Evolutionary conservation across 2,888 invertebrate genomes (phyloP).

Genomic region (Hirtodrosophila histrioides): DNA sequence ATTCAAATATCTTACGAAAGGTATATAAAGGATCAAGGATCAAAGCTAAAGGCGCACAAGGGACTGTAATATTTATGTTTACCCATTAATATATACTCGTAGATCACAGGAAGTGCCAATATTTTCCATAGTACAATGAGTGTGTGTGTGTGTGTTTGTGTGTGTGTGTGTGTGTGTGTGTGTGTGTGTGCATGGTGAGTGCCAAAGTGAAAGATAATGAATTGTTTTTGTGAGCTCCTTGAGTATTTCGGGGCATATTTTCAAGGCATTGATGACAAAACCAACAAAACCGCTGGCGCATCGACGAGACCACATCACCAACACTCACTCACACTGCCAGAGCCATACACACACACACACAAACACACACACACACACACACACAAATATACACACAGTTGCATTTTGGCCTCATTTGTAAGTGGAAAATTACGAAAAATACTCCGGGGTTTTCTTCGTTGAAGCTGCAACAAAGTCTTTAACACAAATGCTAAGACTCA

Average conservation of each 20-base stretch:
- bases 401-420: slow-evolving; percentile 31
- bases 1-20: no score
- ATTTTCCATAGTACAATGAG: background rate
- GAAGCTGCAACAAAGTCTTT: slow-evolving; percentile 40
- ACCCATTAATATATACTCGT: no score
- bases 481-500: slow-evolving; percentile 40
- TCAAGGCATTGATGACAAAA: slow-evolving; percentile 29
- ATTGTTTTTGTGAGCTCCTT: slow-evolving; percentile 60
- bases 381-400: slow-evolving; percentile 1
- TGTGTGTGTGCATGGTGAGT: slow-evolving; percentile 28
- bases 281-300: slow-evolving; percentile 28
- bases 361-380: slow-evolving; percentile 11
- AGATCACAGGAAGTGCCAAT: no score
- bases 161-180: slow-evolving; percentile 24
- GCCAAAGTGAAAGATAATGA: slow-evolving; percentile 76
- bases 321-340: background rate
- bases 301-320: slow-evolving; percentile 22
- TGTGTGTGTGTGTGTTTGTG: slow-evolving; percentile 52
- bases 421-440: slow-evolving; percentile 36
- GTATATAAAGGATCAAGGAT: no score
- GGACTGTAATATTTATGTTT: no score
- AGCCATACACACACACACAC: background rate
- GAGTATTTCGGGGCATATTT: slow-evolving; percentile 41
- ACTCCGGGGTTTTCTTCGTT: slow-evolving; percentile 3
- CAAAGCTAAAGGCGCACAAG: no score